Evolutionary conservation across 2,888 invertebrate species (phyloP), one percentile per base, ranked within the genome.

Genomic region (Stenotaenia linearis): DNA sequence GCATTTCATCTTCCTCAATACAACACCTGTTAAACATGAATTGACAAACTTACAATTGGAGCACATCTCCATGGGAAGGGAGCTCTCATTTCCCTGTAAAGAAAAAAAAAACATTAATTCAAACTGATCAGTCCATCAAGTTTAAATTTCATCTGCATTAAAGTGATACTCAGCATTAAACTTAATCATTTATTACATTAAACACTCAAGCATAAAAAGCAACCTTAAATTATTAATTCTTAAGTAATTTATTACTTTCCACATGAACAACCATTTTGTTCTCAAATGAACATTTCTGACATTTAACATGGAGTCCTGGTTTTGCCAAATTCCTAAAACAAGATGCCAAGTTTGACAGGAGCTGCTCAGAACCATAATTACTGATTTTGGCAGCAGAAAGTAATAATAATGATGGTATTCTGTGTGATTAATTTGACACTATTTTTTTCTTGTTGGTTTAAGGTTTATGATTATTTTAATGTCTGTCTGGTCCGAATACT

Each of bases 31-130:
- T n/a, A n/a, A 50, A 50, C 96, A 96, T 85, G 18, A n/a, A 50
- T 50, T 50, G n/a, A 50, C 18, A 18, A 3, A 50, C 50, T 50
- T 50, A 50, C 50, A 50, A 50, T 50, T 50, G 50, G 50, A 50
- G 50, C 50, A 50, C 50, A 97, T 92, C 91, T 97, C 97, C 95
- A 97, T 95, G 84, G 96, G 96, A 87, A 97, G 91, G 84, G 96
- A 96, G 86, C 92, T 93, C 90, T 97, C 97, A 89, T 97, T 97
- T 88, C 97, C 97, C 97, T 96, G 90, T 79, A 91, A 90, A 86
- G 86, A 79, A 69, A 82, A 81, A 74, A 56, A 82, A 75, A 50
- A 50, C 32, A 77, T 35, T 37, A 50, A 18, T 50, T 18, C n/a
- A 50, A 9, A 32, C 32, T 32, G 32, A 50, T 50, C 50, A 50